Conservation (phyloP, 2,113 vertebrate genomes). For the Parus major region DNA sequence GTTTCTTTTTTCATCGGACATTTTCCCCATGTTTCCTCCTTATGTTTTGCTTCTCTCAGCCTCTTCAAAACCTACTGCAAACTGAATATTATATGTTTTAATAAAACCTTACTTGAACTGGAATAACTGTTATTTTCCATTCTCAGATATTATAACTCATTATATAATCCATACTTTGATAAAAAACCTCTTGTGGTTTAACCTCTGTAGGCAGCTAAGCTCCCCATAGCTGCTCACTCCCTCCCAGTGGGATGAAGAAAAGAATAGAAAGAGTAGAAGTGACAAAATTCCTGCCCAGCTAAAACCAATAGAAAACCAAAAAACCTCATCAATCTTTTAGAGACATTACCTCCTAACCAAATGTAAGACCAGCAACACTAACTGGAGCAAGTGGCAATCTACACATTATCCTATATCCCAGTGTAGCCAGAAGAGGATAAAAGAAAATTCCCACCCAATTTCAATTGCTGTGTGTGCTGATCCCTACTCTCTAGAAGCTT, state of each 20-base stretch:
- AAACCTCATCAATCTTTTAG: background rate
- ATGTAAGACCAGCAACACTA: background rate
- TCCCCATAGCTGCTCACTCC: background rate
- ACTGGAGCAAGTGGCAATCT: background rate
- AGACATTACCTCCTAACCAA: background rate
- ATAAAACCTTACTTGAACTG: background rate
- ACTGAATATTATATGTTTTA: background rate
- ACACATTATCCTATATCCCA: background rate
- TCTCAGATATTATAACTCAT: background rate
- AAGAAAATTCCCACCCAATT: background rate
- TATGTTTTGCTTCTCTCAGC: background rate
- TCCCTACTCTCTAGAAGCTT: background rate
- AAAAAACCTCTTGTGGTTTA: background rate
- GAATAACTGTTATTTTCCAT: background rate
- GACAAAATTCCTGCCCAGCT: accelerated
- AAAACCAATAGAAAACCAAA: background rate
- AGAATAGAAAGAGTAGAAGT: background rate
- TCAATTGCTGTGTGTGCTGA: background rate
- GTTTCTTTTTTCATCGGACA: background rate
- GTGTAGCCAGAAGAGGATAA: background rate
- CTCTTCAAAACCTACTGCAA: background rate
- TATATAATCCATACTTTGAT: background rate
- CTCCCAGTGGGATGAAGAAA: background rate
- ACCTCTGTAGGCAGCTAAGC: background rate
- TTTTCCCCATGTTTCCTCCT: background rate